Percentiles rank a stretch among this genome's conserved stretches.
phyloP scores from a whole-genome alignment of 2,113 vertebrate genomes.

The Antidorcas marsupialis region DNA sequence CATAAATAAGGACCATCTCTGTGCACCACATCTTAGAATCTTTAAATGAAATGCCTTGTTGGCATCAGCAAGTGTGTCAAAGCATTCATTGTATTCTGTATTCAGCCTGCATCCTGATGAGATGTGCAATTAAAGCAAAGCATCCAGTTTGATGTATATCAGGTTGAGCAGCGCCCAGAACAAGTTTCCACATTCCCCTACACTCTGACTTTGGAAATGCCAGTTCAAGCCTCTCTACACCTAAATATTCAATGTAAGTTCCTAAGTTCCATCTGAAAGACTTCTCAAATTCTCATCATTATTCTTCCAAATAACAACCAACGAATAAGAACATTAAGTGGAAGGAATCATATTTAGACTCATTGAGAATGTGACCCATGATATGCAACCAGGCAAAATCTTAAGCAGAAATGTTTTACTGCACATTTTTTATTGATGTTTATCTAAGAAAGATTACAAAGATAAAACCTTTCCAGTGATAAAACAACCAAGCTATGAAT shows the following conservation, averaged over 20 bases:
- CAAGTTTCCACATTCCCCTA: slow-evolving; percentile 1
- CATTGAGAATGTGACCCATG: slow-evolving; percentile 42
- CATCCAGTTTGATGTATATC: accelerated
- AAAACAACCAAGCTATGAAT: neutral
- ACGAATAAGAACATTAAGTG: slow-evolving; percentile 69
- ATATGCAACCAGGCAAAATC: slow-evolving; percentile 53
- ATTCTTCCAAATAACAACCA: slow-evolving; percentile 67
- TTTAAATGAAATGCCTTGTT: neutral
- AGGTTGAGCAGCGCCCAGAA: neutral
- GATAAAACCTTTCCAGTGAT: slow-evolving; percentile 57
- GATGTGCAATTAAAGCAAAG: neutral
- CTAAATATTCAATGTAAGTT: slow-evolving; percentile 78
- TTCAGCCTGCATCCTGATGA: neutral
- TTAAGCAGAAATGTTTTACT: slow-evolving; percentile 65
- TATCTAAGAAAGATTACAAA: slow-evolving; percentile 69
- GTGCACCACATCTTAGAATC: neutral
- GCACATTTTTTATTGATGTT: slow-evolving; percentile 67
- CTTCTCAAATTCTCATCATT: slow-evolving; percentile 64
- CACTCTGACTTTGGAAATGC: slow-evolving; percentile 9
- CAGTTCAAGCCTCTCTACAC: slow-evolving; percentile 64
- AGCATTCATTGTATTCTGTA: neutral
- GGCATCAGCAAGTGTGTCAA: neutral
- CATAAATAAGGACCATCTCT: neutral
- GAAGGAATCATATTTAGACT: slow-evolving; percentile 66
- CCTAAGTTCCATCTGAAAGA: slow-evolving; percentile 73